Evolutionary conservation across 1,140 invertebrate species (phyloP).

Genomic region (Mizuhopecten yessoensis): DNA sequence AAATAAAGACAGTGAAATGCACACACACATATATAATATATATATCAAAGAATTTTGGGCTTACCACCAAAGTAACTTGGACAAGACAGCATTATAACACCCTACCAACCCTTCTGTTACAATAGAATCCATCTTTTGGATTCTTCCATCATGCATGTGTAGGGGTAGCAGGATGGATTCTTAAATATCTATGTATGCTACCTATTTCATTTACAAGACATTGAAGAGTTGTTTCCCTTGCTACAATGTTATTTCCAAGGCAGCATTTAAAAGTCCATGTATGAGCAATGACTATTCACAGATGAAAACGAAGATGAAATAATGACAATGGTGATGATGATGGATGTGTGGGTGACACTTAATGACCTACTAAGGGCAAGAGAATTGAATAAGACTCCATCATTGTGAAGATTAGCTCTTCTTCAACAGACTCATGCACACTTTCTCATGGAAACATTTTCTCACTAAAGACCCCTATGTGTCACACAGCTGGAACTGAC

Average conservation of each 20-base stretch:
- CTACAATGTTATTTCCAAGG: conserved; percentile 17
- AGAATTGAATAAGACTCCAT: conserved; percentile 26
- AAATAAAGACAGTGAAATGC: conserved; percentile 9
- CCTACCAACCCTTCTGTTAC: conserved; percentile 4
- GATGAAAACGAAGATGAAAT: neutral
- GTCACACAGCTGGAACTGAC: neutral
- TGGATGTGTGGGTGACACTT: neutral
- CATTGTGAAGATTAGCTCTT: neutral
- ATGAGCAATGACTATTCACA: neutral
- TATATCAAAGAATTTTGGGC: neutral
- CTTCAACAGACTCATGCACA: neutral
- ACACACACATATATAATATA: neutral
- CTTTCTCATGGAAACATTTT: neutral
- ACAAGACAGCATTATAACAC: neutral
- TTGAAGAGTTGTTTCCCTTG: neutral
- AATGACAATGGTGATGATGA: neutral
- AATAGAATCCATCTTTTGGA: neutral
- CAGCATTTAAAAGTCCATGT: neutral
- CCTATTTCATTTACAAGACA: too few relatives aligned
- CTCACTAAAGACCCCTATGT: neutral
- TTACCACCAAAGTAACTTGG: neutral
- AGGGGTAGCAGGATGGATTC: neutral
- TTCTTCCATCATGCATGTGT: neutral
- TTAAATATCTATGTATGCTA: neutral
- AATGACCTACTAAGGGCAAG: conserved; percentile 18